Evolutionary conservation across 2,113 vertebrate genomes (phyloP).

Genomic region (Tyto alba): DNA sequence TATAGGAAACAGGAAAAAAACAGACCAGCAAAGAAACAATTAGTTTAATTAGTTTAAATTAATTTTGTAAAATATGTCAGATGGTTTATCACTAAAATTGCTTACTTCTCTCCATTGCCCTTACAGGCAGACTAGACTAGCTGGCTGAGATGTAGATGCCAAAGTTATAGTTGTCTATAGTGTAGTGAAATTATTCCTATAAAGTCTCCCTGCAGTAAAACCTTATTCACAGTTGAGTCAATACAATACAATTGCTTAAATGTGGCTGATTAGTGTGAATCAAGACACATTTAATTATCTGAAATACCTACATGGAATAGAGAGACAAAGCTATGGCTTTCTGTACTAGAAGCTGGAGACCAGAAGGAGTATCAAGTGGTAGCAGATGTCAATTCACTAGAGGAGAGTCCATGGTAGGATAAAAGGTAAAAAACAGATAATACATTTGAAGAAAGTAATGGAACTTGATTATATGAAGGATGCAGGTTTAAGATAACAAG

Average conservation of each 20-base stretch:
- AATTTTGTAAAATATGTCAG: neutral
- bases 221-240: neutral
- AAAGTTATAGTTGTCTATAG: neutral
- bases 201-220: neutral
- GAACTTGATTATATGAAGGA: neutral
- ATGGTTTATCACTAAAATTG: neutral
- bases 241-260: neutral
- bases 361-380: neutral
- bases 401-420: neutral
- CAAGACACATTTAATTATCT: neutral
- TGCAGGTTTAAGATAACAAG: neutral
- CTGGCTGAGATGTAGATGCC: neutral
- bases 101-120: neutral
- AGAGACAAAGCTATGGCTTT: neutral
- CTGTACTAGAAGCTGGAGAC: neutral
- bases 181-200: neutral
- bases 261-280: fast-evolving
- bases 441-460: neutral
- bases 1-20: neutral
- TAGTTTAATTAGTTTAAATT: neutral
- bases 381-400: neutral
- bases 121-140: neutral
- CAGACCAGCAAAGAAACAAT: neutral
- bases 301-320: neutral
- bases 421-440: neutral